Evolutionary conservation across 2,888 invertebrate species (phyloP).

Genomic region (Volucella zonaria): DNA sequence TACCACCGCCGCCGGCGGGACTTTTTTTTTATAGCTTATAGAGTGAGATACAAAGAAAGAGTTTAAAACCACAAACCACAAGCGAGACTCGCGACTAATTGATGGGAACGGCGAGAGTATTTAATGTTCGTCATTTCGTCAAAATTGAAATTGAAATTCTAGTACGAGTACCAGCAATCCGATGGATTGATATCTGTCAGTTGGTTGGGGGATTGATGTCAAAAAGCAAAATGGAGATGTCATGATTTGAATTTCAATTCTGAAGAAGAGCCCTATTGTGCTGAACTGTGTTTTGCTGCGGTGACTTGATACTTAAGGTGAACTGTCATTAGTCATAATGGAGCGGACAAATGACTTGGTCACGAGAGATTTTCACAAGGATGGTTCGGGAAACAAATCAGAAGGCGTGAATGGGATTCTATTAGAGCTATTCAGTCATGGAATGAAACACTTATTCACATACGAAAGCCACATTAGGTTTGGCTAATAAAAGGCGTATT

Average conservation of each 20-base stretch:
- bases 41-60: neutral
- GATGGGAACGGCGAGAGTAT: constrained; percentile 54
- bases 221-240: constrained; percentile 57
- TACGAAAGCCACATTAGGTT: too few relatives aligned
- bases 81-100: constrained; percentile 22
- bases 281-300: neutral
- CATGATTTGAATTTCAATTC: constrained; percentile 68
- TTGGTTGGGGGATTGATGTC: constrained; percentile 51
- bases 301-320: constrained; percentile 17
- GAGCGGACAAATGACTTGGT: constrained; percentile 26
- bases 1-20: constrained; percentile 22
- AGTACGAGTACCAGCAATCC: constrained; percentile 16
- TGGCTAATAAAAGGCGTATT: too few relatives aligned
- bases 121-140: constrained; percentile 60
- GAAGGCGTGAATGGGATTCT: too few relatives aligned
- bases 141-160: constrained; percentile 62
- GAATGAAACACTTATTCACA: too few relatives aligned
- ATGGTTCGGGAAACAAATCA: too few relatives aligned
- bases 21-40: constrained; percentile 49
- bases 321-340: constrained; percentile 31
- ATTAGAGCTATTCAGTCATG: too few relatives aligned
- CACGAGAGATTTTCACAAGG: neutral
- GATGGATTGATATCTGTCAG: constrained; percentile 64
- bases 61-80: constrained; percentile 10
- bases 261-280: constrained; percentile 7